A percentile compares a stretch with the other conserved stretches of the same genome.
These are phyloP conservation scores for Ataeniobius toweri DNA, from an alignment of 2,797 vertebrate genomes.

Conservation along the genomic window DNA sequence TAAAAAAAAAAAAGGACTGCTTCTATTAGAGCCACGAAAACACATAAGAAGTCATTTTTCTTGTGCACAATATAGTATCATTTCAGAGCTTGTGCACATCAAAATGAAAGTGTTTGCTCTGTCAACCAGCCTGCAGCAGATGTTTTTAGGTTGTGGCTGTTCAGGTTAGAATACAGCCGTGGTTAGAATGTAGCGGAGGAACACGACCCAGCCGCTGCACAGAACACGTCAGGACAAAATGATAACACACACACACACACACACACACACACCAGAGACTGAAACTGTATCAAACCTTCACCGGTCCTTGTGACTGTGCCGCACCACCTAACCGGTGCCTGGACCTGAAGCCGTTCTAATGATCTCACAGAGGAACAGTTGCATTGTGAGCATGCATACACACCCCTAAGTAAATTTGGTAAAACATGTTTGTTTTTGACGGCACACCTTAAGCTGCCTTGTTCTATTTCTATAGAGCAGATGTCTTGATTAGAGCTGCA, in stretches of 20 bases:
- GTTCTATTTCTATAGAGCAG: conserved; percentile 49
- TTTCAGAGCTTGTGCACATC: neutral
- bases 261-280: neutral
- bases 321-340: conserved; percentile 19
- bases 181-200: neutral
- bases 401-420: conserved; percentile 32
- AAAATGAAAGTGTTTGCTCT: conserved; percentile 4
- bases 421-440: conserved; percentile 23
- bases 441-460: conserved; percentile 65
- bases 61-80: neutral
- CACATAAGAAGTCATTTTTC: neutral
- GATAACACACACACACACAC: neutral
- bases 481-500: conserved; percentile 47
- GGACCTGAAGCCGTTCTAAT: conserved; percentile 36
- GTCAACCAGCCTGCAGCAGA: conserved; percentile 3
- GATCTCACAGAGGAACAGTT: conserved; percentile 44
- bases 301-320: conserved; percentile 7
- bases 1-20: conserved; percentile 8
- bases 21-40: conserved; percentile 6
- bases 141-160: conserved; percentile 13
- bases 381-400: conserved; percentile 41
- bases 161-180: neutral
- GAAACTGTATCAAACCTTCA: neutral
- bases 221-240: neutral
- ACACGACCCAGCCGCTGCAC: neutral